These are phyloP conservation scores for Rhodinocichla rosea DNA, from an alignment of 2,113 vertebrate genomes.

Conservation along the genomic window DNA sequence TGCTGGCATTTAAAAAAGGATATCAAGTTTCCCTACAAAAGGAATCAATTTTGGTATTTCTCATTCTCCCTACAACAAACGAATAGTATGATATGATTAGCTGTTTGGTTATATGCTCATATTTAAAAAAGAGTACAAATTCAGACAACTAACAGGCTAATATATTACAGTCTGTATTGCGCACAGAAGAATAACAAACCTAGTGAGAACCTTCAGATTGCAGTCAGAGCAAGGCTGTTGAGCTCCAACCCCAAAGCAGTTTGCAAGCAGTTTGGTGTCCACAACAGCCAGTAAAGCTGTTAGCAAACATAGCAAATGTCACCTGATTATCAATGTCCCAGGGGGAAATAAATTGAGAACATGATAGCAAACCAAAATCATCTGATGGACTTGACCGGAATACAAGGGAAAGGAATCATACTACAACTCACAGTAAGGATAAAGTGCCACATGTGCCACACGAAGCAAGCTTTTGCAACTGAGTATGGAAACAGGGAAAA, in stretches of 20 bases:
- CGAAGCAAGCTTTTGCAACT: not conserved
- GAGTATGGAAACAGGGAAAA: not conserved
- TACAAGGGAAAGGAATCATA: not conserved
- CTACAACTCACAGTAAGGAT: not conserved
- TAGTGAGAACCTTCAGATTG: not conserved
- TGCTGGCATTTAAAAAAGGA: not conserved
- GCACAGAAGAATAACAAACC: not conserved
- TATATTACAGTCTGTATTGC: not conserved
- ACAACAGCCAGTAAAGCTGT: not conserved
- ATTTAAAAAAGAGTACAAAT: not conserved
- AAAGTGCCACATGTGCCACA: not conserved
- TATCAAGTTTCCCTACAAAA: not conserved
- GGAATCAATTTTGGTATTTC: not conserved
- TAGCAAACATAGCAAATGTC: not conserved
- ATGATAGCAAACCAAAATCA: not conserved
- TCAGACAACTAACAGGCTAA: not conserved
- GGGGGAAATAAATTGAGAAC: not conserved
- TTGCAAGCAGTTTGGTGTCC: not conserved
- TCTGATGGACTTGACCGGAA: not conserved
- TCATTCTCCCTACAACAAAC: not conserved
- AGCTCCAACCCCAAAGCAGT: not conserved
- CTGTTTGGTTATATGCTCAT: not conserved
- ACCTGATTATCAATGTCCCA: not conserved
- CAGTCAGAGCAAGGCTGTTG: not conserved
- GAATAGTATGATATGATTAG: not conserved